phyloP scores from a whole-genome alignment of 2,888 invertebrate species.

The Pseudococcus longispinus region DNA sequence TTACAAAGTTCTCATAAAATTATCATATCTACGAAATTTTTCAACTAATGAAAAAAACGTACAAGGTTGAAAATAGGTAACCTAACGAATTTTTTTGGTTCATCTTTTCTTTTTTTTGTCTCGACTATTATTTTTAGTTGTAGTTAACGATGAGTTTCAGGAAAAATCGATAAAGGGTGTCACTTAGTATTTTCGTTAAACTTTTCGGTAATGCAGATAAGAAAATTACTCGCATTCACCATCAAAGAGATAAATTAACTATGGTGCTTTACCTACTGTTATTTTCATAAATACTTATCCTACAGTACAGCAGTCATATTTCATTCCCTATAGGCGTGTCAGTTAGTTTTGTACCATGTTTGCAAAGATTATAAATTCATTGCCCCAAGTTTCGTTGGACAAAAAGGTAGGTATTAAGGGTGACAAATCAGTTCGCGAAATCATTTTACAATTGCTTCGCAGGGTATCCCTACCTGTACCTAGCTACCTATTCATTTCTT shows the following conservation, averaged over 20 bases:
- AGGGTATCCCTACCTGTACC: too few species aligned
- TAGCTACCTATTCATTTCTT: too few species aligned
- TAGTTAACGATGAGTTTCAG: background rate
- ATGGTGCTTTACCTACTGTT: background rate
- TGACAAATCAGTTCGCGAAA: background rate
- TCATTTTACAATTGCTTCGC: background rate
- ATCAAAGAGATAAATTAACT: constrained; percentile 10
- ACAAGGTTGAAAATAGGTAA: too few species aligned
- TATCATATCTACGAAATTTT: too few species aligned
- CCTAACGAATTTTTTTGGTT: too few species aligned
- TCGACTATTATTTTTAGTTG: background rate
- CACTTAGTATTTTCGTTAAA: constrained; percentile 2
- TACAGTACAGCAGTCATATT: background rate
- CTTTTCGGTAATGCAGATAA: background rate
- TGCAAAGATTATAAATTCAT: constrained; percentile 34
- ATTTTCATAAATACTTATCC: constrained; percentile 23
- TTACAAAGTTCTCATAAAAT: too few species aligned
- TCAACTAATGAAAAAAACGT: too few species aligned
- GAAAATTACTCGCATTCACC: constrained; percentile 15
- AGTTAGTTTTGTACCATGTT: constrained; percentile 10
- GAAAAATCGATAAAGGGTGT: constrained; percentile 1
- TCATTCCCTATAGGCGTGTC: constrained; percentile 21
- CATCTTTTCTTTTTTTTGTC: background rate
- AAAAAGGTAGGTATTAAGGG: constrained; percentile 7
- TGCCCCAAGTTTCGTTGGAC: background rate